Evolutionary conservation across 2,113 vertebrate genomes (phyloP).

Genomic region (Aspidoscelis tigris): DNA sequence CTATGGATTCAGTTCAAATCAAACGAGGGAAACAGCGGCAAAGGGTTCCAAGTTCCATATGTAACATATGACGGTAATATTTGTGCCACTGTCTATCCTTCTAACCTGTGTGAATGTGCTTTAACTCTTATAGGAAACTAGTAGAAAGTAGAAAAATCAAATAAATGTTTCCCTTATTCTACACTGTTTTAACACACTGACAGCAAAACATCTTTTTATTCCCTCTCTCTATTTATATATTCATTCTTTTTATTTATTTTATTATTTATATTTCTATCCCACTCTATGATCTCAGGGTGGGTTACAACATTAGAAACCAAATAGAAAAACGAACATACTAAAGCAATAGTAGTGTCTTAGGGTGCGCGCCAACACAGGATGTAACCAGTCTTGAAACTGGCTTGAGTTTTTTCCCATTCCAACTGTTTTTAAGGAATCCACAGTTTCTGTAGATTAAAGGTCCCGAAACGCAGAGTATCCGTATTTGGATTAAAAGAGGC

Average conservation of each 20-base stretch:
- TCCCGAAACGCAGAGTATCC: too few species aligned
- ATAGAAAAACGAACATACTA: too few species aligned
- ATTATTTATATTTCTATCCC: background rate
- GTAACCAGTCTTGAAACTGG: background rate
- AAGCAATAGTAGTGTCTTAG: too few species aligned
- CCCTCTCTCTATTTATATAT: background rate
- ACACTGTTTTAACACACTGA: background rate
- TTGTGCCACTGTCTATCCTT: conserved; percentile 7
- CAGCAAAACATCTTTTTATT: conserved; percentile 20
- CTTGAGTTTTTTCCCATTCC: background rate
- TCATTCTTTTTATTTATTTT: background rate
- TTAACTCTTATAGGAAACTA: background rate
- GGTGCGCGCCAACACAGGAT: background rate
- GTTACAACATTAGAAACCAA: too few species aligned
- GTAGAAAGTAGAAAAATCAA: conserved; percentile 15
- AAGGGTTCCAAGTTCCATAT: conserved; percentile 94
- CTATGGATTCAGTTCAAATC: conserved; percentile 96
- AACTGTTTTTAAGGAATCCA: too few species aligned
- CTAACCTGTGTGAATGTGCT: conserved; percentile 11
- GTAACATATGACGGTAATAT: conserved; percentile 91
- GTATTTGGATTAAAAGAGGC: too few species aligned
- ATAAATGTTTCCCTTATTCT: background rate
- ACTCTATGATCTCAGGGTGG: too few species aligned
- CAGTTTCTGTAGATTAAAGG: too few species aligned
- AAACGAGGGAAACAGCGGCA: conserved; percentile 92